phyloP scores from a whole-genome alignment of 2,888 invertebrate genomes.

The Drosophila tanythrix region DNA sequence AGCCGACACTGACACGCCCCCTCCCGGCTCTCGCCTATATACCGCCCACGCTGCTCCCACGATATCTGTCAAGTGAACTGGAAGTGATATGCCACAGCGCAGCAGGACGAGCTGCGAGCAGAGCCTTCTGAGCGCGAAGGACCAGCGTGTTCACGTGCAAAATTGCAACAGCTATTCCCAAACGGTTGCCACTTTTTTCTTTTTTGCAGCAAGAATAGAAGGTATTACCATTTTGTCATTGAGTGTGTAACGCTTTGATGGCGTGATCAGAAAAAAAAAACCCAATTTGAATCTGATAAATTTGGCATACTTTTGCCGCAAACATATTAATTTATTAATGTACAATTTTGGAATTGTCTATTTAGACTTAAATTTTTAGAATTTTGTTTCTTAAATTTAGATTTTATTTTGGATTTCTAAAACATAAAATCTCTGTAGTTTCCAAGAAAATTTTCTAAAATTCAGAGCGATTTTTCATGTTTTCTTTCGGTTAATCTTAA shows the following conservation, averaged over 20 bases:
- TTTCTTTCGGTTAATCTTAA: background rate
- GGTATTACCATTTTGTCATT: background rate
- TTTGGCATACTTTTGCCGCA: background rate
- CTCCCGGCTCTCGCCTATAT: background rate
- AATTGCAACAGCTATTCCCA: conserved; percentile 77
- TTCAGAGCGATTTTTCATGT: background rate
- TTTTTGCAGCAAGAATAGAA: background rate
- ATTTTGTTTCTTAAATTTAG: no score
- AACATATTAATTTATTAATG: no score
- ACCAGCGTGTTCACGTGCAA: conserved; percentile 79
- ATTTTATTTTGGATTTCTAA: no score
- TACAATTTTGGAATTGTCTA: no score
- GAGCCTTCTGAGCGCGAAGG: conserved; percentile 28
- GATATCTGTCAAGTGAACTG: conserved; percentile 80
- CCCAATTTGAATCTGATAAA: background rate
- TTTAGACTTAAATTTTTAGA: no score
- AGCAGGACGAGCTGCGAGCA: conserved; percentile 10
- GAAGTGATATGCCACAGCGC: conserved; percentile 71
- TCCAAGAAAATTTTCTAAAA: background rate
- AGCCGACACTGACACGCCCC: conserved; percentile 38
- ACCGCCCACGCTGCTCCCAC: conserved; percentile 10
- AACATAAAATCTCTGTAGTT: no score
- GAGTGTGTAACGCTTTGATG: background rate
- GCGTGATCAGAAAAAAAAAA: background rate
- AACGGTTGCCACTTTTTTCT: conserved; percentile 28